phyloP scores from a whole-genome alignment of 92 coral and sea anemone genomes.

The Phymanthus crucifer region DNA sequence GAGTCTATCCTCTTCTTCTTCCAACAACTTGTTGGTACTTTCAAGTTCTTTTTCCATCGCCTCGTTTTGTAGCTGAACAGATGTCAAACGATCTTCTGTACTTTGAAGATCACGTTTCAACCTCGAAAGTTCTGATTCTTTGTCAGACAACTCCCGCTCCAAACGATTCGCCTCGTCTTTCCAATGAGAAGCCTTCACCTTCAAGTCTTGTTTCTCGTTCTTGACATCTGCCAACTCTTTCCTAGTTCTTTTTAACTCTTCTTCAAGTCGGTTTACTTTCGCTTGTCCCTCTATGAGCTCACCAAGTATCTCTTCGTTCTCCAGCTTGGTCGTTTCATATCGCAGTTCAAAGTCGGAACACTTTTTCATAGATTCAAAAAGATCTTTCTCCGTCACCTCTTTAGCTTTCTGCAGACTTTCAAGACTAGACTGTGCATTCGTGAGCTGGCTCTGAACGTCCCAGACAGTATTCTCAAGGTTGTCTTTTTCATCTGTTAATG shows the following conservation, averaged over 20 bases:
- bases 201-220: slow-evolving; percentile 62
- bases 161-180: slow-evolving; percentile 57
- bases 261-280: slow-evolving; percentile 49
- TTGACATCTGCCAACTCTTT: slow-evolving; percentile 61
- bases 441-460: slow-evolving; percentile 63
- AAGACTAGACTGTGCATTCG: slow-evolving; percentile 50
- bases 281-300: slow-evolving; percentile 68
- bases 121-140: slow-evolving; percentile 43
- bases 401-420: slow-evolving; percentile 67
- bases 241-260: slow-evolving; percentile 52
- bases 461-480: slow-evolving; percentile 62
- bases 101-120: slow-evolving; percentile 49
- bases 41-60: slow-evolving; percentile 54
- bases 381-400: slow-evolving; percentile 65
- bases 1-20: slow-evolving; percentile 51
- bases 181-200: slow-evolving; percentile 47
- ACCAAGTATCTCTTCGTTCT: slow-evolving; percentile 65
- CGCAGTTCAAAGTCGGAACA: slow-evolving; percentile 72
- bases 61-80: slow-evolving; percentile 50
- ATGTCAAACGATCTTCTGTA: slow-evolving; percentile 53
- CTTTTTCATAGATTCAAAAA: slow-evolving; percentile 68
- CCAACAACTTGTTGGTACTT: slow-evolving; percentile 37
- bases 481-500: slow-evolving; percentile 55
- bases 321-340: slow-evolving; percentile 55
- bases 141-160: slow-evolving; percentile 59